Evolutionary conservation across 2,113 vertebrate genomes (phyloP).

Genomic region (Paramormyrops kingsleyae): DNA sequence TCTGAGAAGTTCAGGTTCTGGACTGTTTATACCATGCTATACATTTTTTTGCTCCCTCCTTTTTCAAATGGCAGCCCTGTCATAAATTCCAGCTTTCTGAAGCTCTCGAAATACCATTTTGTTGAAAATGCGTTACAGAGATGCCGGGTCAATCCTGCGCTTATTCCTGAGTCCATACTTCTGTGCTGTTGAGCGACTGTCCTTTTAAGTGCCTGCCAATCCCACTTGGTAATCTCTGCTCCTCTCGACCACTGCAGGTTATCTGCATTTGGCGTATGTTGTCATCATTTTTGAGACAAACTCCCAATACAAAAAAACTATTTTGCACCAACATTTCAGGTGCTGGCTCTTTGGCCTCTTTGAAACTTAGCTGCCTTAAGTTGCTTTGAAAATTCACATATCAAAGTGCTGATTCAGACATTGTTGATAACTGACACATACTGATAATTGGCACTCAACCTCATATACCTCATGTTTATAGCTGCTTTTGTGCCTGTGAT

Average conservation of each 20-base stretch:
- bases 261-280: not conserved
- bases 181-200: not conserved
- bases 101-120: not conserved
- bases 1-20: not conserved
- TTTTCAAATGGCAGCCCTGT: not conserved
- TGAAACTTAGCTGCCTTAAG: not conserved
- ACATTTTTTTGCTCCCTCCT: not conserved
- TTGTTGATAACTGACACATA: not conserved
- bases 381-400: not conserved
- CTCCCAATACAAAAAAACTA: not conserved
- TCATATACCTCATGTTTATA: not conserved
- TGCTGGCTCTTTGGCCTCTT: not conserved
- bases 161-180: not conserved
- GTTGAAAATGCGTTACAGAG: not conserved
- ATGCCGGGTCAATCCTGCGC: not conserved
- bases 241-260: not conserved
- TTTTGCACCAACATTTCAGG: not conserved
- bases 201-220: not conserved
- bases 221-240: not conserved
- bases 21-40: not conserved
- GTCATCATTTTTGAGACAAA: not conserved
- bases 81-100: not conserved
- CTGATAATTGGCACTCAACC: not conserved
- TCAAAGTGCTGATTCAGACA: not conserved
- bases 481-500: not conserved